A percentile compares a stretch with the other conserved stretches of the same genome.
These are phyloP conservation scores for Syrrhaptes paradoxus DNA, from an alignment of 2,113 vertebrate species.

Conservation along the genomic window DNA sequence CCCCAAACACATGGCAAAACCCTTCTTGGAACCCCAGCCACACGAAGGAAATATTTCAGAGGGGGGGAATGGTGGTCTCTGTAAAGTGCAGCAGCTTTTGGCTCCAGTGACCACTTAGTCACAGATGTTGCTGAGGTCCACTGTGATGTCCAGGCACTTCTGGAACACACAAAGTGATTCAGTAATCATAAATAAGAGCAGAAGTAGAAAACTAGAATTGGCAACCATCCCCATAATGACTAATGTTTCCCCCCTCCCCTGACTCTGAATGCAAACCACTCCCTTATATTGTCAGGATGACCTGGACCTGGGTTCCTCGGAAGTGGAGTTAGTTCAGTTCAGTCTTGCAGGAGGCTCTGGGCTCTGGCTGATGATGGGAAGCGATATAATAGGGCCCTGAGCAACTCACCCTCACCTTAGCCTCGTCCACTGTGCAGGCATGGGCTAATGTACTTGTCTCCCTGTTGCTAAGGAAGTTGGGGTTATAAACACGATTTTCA, in stretches of 20 bases:
- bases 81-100: background rate
- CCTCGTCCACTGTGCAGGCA: background rate
- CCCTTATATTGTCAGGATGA: background rate
- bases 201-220: background rate
- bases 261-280: background rate
- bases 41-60: background rate
- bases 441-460: background rate
- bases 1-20: background rate
- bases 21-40: background rate
- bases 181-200: background rate
- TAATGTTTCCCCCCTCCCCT: background rate
- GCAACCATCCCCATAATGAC: background rate
- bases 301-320: background rate
- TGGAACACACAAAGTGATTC: background rate
- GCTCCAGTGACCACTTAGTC: background rate
- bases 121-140: background rate
- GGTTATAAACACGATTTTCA: conserved; percentile 44
- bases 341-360: background rate
- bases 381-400: background rate
- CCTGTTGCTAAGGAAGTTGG: background rate
- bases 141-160: background rate
- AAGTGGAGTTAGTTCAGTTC: background rate
- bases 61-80: background rate
- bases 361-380: background rate
- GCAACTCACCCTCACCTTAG: background rate